Evolutionary conservation across 2,113 vertebrate species (phyloP), one percentile per base, ranked within the genome.

Genomic region (Poeciliopsis prolifica): DNA sequence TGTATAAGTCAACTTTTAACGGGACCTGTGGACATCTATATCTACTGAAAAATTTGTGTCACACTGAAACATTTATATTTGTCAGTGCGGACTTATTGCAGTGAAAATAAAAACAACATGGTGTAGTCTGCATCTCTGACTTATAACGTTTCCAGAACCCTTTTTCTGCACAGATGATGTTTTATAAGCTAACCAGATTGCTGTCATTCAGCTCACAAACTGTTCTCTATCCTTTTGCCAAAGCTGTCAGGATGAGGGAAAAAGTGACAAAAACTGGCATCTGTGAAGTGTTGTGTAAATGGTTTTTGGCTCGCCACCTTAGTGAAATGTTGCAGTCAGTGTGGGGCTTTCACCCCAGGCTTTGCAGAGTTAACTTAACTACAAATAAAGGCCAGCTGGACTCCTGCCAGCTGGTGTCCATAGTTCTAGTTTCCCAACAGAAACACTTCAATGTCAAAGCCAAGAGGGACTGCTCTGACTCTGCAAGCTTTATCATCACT

Each of bases 191-290:
- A 67, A 79, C 37, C 10, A 64, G 78, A 75, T 67, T 75, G 68
- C 77, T 87, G 82, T 69, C 69, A 80, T 86, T 88, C 83, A 64
- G 64, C 12, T 64, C 79, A 87, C 89, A 83, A 44, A 74, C 64
- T 58, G 37, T 68, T 80, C 63, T 84, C 79, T 76, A 68, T 76
- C 28, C 80, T 66, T 11, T 82, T 85, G 82, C 70, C 75, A 61
- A 88, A 89, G 86, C 88, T 91, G 86, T 93, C 91, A 93, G 80
- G 83, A 77, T 80, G 72, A 37, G 68, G 79, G 86, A 92, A 83
- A 90, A 82, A 81, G 80, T 89, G 91, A 84, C 90, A 71, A 80
- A 85, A 76, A 61, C 75, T 92, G 90, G 88, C 84, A 82, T 91
- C 83, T 74, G 80, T 75, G 84, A 80, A 81, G 87, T 75, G 78